These are phyloP conservation scores for Scaptomyza caliginosa DNA, from an alignment of 2,888 invertebrate genomes.

Conservation along the genomic window DNA sequence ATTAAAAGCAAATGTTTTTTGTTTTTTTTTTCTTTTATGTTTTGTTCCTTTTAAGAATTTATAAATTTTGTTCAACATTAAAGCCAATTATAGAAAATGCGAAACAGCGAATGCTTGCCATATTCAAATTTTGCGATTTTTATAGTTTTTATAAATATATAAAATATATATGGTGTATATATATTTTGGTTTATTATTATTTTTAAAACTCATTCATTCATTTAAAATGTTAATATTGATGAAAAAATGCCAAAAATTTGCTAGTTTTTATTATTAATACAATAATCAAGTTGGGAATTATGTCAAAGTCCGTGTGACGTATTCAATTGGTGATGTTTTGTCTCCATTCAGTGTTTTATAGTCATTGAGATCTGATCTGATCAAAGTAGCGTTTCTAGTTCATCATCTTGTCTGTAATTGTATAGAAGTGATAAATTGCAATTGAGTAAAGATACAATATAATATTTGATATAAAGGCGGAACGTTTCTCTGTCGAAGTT, in stretches of 20 bases:
- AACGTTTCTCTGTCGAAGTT: constrained; percentile 63
- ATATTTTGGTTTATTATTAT: constrained; percentile 35
- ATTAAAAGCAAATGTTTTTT: constrained; percentile 65
- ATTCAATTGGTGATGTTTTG: constrained; percentile 48
- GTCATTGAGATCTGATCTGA: constrained; percentile 8
- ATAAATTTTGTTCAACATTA: constrained; percentile 59
- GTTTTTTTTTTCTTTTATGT: constrained; percentile 13
- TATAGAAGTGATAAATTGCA: constrained; percentile 4
- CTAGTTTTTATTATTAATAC: constrained; percentile 43
- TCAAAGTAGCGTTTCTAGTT: constrained; percentile 35
- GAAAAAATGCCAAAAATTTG: constrained; percentile 63
- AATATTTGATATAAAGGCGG: constrained; percentile 28
- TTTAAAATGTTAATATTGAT: constrained; percentile 65
- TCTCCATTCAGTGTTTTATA: constrained; percentile 15
- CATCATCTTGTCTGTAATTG: constrained; percentile 60
- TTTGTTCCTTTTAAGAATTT: constrained; percentile 33
- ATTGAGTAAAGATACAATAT: neutral
- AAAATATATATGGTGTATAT: constrained; percentile 63
- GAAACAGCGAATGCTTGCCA: constrained; percentile 61
- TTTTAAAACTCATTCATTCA: constrained; percentile 70
- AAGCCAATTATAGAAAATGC: constrained; percentile 77
- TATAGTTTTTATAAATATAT: constrained; percentile 76
- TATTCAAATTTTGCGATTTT: constrained; percentile 64
- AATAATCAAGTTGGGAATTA: constrained; percentile 32
- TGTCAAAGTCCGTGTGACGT: constrained; percentile 56